Base-by-base conservation (phyloP, 2,797 vertebrate species). In the Aeoliscus strigatus region DNA sequence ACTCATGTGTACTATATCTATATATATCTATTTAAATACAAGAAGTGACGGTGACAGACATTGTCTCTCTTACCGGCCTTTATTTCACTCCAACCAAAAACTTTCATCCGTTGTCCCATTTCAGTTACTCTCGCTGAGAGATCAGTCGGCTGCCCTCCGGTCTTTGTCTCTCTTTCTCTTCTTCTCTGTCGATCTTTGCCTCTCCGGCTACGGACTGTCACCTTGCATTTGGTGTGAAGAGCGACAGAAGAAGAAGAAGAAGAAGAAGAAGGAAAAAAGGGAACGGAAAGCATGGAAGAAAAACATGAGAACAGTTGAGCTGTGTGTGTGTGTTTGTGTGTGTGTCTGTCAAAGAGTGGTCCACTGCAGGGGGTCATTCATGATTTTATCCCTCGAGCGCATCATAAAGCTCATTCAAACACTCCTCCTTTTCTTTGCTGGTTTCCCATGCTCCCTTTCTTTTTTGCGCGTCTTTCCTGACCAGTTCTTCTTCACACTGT, bases 321-420 rank as follows among this genome's bases (percentile, higher is more conserved):
- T 45, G 38, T 55, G 46, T 46, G 60, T 51, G 51, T 75, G 73
- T 77, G 62, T 77, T 74, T 73, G 57, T 71, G 51, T 57, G 51
- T 27, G 55, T 32, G 55, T 61, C 60, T 56, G 70, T 66, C 58
- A 79, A 79, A 79, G 77, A 65, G 64, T 18, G 13, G 49, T 46
- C 58, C 56, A 25, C 70, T 1, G 63, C 56, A 13, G 78, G 67
- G 63, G 81, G 73, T 50, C 71, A 80, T 80, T 83, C 75, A 75
- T 49, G 66, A 69, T 80, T 80, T 75, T 73, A 73, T 79, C 67
- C 68, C 64, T 70, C 70, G 67, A 79, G 69, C 57, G 43, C 63
- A 39, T 12, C 53, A 38, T 64, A 68, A 72, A 70, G 72, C 75
- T 69, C 49, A 23, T 56, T 67, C 54, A 58, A 72, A 70, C 64